Evolutionary conservation across 2,113 vertebrate genomes (phyloP).

Genomic region (Atlantisia rogersi): DNA sequence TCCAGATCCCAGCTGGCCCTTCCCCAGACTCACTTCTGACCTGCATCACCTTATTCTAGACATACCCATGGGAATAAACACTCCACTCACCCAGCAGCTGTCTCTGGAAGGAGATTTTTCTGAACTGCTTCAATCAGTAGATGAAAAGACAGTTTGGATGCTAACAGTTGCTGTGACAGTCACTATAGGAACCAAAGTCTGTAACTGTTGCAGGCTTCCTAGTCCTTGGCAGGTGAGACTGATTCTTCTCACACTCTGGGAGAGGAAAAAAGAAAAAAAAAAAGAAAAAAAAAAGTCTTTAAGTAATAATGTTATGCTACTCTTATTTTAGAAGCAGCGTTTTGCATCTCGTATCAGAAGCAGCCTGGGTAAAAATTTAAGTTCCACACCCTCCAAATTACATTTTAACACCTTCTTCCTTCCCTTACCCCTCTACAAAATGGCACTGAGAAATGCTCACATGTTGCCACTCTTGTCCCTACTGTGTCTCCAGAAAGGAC

Average conservation of each 20-base stretch:
- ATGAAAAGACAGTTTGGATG: neutral
- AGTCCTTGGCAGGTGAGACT: constrained; percentile 11
- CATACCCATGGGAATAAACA: neutral
- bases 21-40: neutral
- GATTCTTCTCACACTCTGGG: constrained; percentile 18
- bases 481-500: neutral
- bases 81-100: neutral
- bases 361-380: too few species aligned
- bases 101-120: neutral
- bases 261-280: neutral
- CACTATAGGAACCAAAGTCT: constrained; percentile 56
- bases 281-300: neutral
- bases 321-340: constrained; percentile 34
- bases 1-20: neutral
- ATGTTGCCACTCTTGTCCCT: neutral
- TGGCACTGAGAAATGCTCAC: neutral
- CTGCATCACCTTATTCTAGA: neutral
- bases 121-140: neutral
- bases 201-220: neutral
- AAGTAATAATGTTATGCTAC: constrained; percentile 34
- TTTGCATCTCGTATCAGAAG: too few species aligned
- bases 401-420: constrained; percentile 20
- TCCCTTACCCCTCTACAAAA: neutral
- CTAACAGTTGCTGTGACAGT: neutral
- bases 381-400: constrained; percentile 24